Evolutionary conservation across 2,888 invertebrate genomes (phyloP).

Genomic region (Frankliniella intonsa): DNA sequence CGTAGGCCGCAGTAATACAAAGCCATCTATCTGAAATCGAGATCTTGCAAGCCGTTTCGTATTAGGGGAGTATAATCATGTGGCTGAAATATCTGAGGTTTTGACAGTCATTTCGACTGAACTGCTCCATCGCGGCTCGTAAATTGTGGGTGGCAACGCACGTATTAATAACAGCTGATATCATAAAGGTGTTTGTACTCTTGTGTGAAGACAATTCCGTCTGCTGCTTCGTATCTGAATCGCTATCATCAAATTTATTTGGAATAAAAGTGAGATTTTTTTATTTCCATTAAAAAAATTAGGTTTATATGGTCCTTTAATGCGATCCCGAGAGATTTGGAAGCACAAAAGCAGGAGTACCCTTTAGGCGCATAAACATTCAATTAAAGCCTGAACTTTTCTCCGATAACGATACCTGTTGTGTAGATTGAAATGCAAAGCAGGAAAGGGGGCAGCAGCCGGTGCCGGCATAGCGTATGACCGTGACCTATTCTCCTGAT

Average conservation of each 20-base stretch:
- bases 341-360: too few species aligned
- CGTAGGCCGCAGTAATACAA: too few species aligned
- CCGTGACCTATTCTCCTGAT: background rate
- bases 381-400: background rate
- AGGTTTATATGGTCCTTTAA: too few species aligned
- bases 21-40: background rate
- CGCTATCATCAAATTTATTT: too few species aligned
- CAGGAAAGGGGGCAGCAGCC: background rate
- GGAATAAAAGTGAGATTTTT: too few species aligned
- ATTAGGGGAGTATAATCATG: background rate
- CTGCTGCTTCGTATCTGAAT: too few species aligned
- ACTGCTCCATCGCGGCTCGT: background rate
- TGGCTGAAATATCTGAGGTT: constrained; percentile 5
- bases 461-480: background rate
- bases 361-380: background rate
- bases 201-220: too few species aligned
- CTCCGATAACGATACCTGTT: background rate
- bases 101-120: background rate
- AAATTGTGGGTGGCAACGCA: background rate
- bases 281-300: too few species aligned
- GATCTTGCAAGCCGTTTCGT: background rate
- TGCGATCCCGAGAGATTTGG: too few species aligned
- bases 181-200: background rate
- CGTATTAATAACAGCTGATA: constrained; percentile 1
- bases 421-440: background rate